These are phyloP conservation scores for Drosophila stalkeri DNA, from an alignment of 2,888 invertebrate genomes.

Conservation along the genomic window DNA sequence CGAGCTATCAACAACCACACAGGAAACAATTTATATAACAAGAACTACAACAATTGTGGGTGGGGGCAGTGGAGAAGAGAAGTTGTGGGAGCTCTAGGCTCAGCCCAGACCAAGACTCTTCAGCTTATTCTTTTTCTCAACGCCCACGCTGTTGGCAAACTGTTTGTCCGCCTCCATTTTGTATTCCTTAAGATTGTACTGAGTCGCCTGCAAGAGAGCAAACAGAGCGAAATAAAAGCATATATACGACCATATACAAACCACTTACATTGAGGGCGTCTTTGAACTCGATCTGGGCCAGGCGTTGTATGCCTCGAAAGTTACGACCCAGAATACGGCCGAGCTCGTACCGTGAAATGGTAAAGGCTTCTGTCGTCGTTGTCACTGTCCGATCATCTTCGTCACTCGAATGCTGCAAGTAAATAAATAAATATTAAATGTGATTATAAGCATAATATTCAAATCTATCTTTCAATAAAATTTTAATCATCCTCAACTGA, in stretches of 20 bases:
- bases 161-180: constrained; percentile 81
- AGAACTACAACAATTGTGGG: background rate
- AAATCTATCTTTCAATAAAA: no score
- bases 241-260: background rate
- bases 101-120: constrained; percentile 69
- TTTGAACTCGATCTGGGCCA: constrained; percentile 81
- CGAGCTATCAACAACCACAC: background rate
- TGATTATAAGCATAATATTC: no score
- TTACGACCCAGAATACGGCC: constrained; percentile 84
- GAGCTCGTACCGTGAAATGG: constrained; percentile 83
- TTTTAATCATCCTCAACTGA: no score
- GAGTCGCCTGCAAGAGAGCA: constrained; percentile 75
- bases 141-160: constrained; percentile 81
- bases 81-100: constrained; percentile 3
- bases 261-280: constrained; percentile 83
- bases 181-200: constrained; percentile 83
- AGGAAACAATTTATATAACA: background rate
- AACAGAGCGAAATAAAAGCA: background rate
- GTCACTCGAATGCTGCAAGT: constrained; percentile 33
- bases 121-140: constrained; percentile 78
- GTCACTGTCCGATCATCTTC: constrained; percentile 64
- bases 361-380: constrained; percentile 82
- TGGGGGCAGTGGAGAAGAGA: background rate
- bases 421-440: background rate
- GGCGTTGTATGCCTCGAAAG: constrained; percentile 83